These are phyloP conservation scores for Slavum lentiscoides DNA, from an alignment of 2,888 invertebrate species.

Conservation along the genomic window DNA sequence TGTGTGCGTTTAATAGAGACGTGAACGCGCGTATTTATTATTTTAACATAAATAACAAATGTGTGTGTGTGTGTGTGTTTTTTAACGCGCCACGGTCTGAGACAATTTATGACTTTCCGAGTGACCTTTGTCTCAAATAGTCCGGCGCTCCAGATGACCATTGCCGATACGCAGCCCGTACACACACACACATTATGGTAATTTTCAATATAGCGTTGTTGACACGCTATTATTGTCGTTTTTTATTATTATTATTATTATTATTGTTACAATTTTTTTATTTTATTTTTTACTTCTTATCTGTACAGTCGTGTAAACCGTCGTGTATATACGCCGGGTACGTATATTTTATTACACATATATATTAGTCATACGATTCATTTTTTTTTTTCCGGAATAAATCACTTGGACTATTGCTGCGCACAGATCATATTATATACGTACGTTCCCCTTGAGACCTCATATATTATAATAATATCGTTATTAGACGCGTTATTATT, in stretches of 20 bases:
- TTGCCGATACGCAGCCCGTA: constrained; percentile 6
- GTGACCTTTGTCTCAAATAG: constrained; percentile 34
- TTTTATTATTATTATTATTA: not conserved
- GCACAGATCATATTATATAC: too few relatives aligned
- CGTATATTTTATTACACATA: too few relatives aligned
- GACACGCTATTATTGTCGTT: constrained; percentile 39
- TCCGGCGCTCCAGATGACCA: constrained; percentile 41
- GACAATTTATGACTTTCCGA: constrained; percentile 28
- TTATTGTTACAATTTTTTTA: not conserved
- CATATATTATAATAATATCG: too few relatives aligned
- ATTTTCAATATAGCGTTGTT: constrained; percentile 20
- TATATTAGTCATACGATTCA: not conserved
- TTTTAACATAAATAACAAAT: constrained; percentile 12
- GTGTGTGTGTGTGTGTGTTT: not conserved
- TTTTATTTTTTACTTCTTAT: not conserved
- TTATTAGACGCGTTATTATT: too few relatives aligned
- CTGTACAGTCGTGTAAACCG: not conserved
- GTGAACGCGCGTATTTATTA: constrained; percentile 12
- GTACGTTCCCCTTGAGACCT: too few relatives aligned
- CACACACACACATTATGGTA: constrained; percentile 20
- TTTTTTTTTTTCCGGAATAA: constrained; percentile 38
- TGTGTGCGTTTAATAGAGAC: constrained; percentile 19
- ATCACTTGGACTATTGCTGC: not conserved
- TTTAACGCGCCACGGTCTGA: constrained; percentile 23
- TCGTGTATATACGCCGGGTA: not conserved